phyloP scores from a whole-genome alignment of 2,113 vertebrate species.

The Rattus rattus region DNA sequence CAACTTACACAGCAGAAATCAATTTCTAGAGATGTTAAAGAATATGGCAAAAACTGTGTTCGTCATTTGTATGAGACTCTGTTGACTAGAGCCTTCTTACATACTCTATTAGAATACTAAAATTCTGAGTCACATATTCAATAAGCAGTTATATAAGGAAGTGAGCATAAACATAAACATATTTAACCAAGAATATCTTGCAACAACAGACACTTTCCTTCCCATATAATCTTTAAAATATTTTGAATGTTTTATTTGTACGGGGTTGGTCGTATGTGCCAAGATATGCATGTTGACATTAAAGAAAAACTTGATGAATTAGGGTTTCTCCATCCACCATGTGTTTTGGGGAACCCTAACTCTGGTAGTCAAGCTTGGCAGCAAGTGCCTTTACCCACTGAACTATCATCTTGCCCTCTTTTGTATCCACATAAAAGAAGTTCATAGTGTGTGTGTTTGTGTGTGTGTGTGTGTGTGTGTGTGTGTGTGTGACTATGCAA shows the following conservation, averaged over 20 bases:
- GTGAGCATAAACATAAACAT: not conserved
- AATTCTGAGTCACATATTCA: not conserved
- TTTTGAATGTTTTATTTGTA: not conserved
- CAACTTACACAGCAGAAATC: not conserved
- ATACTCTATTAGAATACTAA: not conserved
- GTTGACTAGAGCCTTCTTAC: not conserved
- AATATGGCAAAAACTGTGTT: not conserved
- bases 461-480: not conserved
- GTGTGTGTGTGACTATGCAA: not conserved
- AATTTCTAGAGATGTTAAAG: not conserved
- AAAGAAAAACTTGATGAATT: not conserved
- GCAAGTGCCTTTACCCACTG: not conserved
- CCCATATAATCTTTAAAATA: not conserved
- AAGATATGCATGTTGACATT: not conserved
- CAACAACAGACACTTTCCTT: not conserved
- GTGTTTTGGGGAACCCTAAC: too few relatives aligned
- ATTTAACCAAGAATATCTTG: not conserved
- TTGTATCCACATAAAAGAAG: not conserved
- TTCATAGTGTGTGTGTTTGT: too few relatives aligned
- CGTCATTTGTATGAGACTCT: not conserved
- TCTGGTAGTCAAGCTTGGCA: not conserved
- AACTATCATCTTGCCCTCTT: too few relatives aligned
- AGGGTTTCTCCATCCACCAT: too few relatives aligned
- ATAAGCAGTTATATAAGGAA: not conserved
- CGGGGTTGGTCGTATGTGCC: not conserved